Evolutionary conservation across 2,888 invertebrate species (phyloP).

Genomic region (Troglohyphantes excavatus): DNA sequence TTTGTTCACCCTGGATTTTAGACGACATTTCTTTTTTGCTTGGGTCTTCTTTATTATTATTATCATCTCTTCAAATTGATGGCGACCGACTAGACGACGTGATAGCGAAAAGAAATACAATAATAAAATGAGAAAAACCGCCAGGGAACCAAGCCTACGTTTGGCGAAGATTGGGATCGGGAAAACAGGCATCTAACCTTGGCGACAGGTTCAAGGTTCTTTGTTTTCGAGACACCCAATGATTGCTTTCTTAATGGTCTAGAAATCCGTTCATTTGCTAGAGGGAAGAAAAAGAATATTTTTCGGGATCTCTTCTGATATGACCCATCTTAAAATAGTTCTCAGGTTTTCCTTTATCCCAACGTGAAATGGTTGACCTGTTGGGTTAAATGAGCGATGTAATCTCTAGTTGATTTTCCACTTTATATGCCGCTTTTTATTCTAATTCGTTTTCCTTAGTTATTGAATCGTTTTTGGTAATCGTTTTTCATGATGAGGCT

Average conservation of each 20-base stretch:
- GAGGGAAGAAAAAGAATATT: not conserved
- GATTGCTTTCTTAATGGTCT: conserved; percentile 33
- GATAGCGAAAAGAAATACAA: conserved; percentile 13
- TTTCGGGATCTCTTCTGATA: not conserved
- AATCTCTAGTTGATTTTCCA: no score
- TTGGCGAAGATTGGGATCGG: conserved; percentile 53
- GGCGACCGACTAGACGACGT: conserved; percentile 10
- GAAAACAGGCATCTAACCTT: conserved; percentile 46
- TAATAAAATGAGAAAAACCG: conserved; percentile 20
- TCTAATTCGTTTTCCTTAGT: not conserved
- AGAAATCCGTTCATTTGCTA: conserved; percentile 13
- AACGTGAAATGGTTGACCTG: not conserved
- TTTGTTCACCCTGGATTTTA: conserved; percentile 3
- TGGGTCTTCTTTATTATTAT: not conserved
- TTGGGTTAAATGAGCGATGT: no score
- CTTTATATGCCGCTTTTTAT: not conserved
- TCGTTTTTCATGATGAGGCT: not conserved
- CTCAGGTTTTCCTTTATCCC: not conserved
- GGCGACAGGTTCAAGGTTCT: conserved; percentile 51
- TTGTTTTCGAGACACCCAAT: conserved; percentile 10
- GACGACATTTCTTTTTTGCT: conserved; percentile 3
- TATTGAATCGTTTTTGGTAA: not conserved
- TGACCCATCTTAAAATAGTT: not conserved
- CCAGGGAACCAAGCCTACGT: not conserved
- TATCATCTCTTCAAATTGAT: not conserved